Base-by-base conservation (phyloP, 2,888 invertebrate species). In the Allolobophora icterica region DNA sequence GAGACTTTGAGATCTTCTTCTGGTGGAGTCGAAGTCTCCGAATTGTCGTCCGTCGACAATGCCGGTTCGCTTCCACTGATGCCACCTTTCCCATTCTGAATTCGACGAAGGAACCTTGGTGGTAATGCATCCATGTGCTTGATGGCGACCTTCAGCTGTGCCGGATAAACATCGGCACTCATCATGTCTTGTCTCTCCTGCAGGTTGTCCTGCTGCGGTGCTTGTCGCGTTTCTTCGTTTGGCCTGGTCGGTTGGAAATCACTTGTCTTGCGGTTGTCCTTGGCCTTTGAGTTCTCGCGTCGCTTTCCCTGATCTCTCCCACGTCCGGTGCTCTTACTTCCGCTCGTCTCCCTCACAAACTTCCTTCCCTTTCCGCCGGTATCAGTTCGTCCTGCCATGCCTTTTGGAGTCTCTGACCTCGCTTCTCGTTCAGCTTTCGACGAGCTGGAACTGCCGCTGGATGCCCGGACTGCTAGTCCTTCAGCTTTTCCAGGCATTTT, bases 121-220 rank as follows among this genome's bases (percentile, higher is more conserved):
- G 93, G 93, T 33, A 93, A 84, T 40, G 92, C 92, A 35, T 92
- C 92, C 93, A 93, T 93, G 91, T 93, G 93, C 89, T 93, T 93
- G 24, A 92, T 92, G 42, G 93, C 93, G 30, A 93, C 93, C 89
- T 93, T 93, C 90, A 93, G 89, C 90, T 93, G 93, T 19, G 93
- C 91, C 17, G 93, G 93, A 52, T 93, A 92, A 21, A 92, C 91
- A 38, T 93, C 92, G 13, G 90, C 84, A 30, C 91, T 90, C 40
- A 84, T 35, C 71, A 89, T 91, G 87, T 38, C 38, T 35, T 87
- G 87, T 87, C 38, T 87, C 5, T 34, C 87, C 35, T 38, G 87
- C 35, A 35, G 35, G 19, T 87, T 38, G 34, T 87, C 87, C 35
- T 21, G 35, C 35, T 35, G 87, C 19, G 87, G 33, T 5, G 11